These are phyloP conservation scores for Drosophila austrosaltans DNA, from an alignment of 2,888 invertebrate species.

Conservation along the genomic window DNA sequence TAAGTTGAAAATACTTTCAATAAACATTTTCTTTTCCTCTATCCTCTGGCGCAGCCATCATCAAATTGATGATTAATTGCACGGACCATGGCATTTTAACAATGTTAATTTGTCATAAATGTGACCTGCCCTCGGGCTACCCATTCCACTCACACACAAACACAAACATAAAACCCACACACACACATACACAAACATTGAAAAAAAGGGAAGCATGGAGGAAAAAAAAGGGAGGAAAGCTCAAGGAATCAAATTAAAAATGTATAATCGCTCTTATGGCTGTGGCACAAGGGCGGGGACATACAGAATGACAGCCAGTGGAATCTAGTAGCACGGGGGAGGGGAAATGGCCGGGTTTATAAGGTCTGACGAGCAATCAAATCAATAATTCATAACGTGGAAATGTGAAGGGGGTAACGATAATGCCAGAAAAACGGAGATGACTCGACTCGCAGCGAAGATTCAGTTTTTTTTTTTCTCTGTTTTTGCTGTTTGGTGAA, in stretches of 20 bases:
- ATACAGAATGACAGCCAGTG: constrained; percentile 12
- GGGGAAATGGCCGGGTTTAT: constrained; percentile 5
- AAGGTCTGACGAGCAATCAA: constrained; percentile 64
- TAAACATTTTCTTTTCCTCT: neutral
- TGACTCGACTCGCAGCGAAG: constrained; percentile 16
- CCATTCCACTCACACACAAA: constrained; percentile 30
- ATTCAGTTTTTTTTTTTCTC: constrained; percentile 30
- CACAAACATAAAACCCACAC: constrained; percentile 12
- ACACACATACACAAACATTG: constrained; percentile 12
- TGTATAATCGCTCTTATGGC: constrained; percentile 65
- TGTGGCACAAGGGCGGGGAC: constrained; percentile 18
- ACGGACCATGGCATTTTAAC: constrained; percentile 65
- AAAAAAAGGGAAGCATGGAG: constrained; percentile 4
- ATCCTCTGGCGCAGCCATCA: neutral
- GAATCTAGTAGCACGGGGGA: neutral
- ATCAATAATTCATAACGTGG: constrained; percentile 75
- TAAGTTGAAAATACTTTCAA: constrained; percentile 8
- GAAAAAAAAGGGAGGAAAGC: constrained; percentile 15
- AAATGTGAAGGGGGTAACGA: constrained; percentile 57
- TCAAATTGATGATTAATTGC: constrained; percentile 68
- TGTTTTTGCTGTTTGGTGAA: constrained; percentile 12
- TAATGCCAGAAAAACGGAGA: constrained; percentile 41
- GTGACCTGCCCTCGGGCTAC: constrained; percentile 39
- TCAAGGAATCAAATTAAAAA: constrained; percentile 75
- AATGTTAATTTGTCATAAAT: constrained; percentile 77